These are phyloP conservation scores for Watsonalla cultraria DNA, from an alignment of 2,888 invertebrate species.

Conservation along the genomic window DNA sequence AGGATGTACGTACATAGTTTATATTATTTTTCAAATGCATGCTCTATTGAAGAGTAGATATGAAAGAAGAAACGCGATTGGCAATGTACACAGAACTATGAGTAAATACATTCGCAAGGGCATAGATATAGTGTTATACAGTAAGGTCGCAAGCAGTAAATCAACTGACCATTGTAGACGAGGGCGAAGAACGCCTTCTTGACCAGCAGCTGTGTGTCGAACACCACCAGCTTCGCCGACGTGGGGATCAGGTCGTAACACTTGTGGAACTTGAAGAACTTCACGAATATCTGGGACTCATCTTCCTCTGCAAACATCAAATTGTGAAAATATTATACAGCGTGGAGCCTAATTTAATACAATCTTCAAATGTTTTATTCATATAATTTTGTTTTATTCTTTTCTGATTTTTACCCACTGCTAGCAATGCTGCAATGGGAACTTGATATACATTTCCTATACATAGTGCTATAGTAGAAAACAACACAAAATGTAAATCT, in stretches of 20 bases:
- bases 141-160: background rate
- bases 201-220: constrained; percentile 98
- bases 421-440: no score
- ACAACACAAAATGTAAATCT: no score
- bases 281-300: constrained; percentile 97
- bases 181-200: constrained; percentile 99
- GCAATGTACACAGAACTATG: background rate
- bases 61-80: no score
- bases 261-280: constrained; percentile 99
- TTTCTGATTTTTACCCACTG: no score
- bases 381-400: no score
- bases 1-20: no score
- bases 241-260: constrained; percentile 99
- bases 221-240: constrained; percentile 99
- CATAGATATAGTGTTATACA: background rate
- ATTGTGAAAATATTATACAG: constrained; percentile 16
- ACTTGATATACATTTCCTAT: no score
- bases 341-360: no score
- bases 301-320: constrained; percentile 88
- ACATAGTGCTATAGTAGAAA: no score
- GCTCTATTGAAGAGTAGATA: no score
- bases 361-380: no score
- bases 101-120: background rate
- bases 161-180: constrained; percentile 93
- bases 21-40: no score